A percentile compares a stretch with the other conserved stretches of the same genome.
These are phyloP conservation scores for Cryptocephalus primarius DNA, from an alignment of 2,888 invertebrate species.

Conservation along the genomic window DNA sequence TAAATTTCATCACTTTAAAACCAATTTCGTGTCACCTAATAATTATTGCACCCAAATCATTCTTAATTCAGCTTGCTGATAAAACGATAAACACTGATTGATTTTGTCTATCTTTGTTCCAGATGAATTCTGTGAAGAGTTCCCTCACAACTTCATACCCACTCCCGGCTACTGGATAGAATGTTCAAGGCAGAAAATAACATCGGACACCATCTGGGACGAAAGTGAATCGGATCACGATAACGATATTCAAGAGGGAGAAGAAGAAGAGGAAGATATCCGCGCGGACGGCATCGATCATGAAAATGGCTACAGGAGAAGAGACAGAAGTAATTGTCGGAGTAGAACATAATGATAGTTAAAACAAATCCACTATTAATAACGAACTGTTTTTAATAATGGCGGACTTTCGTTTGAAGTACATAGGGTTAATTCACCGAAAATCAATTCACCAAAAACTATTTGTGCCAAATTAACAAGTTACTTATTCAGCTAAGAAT, in stretches of 20 bases:
- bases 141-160: slow-evolving; percentile 81
- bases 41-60: no score
- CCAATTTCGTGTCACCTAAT: no score
- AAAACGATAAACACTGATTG: no score
- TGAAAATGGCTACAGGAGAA: slow-evolving; percentile 27
- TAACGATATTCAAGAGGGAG: slow-evolving; percentile 39
- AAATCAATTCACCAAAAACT: no score
- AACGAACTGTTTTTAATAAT: neutral
- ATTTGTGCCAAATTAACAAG: no score
- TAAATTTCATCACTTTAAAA: no score
- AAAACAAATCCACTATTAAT: neutral
- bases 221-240: slow-evolving; percentile 73
- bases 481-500: no score
- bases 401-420: no score
- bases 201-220: slow-evolving; percentile 75
- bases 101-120: slow-evolving; percentile 15
- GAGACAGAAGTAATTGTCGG: slow-evolving; percentile 28
- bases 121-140: slow-evolving; percentile 91
- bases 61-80: no score
- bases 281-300: slow-evolving; percentile 30
- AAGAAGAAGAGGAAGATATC: slow-evolving; percentile 33
- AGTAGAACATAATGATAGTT: neutral
- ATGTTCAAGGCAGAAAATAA: slow-evolving; percentile 84
- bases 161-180: slow-evolving; percentile 94
- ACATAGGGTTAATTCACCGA: no score